phyloP scores from a whole-genome alignment of 2,888 invertebrate genomes.

The Cosmia pyralina region DNA sequence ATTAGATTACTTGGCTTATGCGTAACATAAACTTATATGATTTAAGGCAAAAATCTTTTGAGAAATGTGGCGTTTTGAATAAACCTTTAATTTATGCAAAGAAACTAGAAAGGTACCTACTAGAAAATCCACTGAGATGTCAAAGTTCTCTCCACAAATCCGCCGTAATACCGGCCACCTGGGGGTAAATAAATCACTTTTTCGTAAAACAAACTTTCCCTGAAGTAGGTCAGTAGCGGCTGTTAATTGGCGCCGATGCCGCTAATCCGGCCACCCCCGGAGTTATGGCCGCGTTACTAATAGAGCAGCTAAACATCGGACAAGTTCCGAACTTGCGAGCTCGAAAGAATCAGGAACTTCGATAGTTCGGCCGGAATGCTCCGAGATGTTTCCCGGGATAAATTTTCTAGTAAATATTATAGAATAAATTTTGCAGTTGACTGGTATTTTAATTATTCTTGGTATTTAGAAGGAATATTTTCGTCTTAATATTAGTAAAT shows the following conservation, averaged over 20 bases:
- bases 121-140: background rate
- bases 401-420: slow-evolving; percentile 31
- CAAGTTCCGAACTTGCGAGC: slow-evolving; percentile 38
- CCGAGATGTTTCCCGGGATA: slow-evolving; percentile 9
- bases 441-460: slow-evolving; percentile 21
- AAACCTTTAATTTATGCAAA: background rate
- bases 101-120: background rate
- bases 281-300: slow-evolving; percentile 58
- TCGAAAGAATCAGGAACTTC: slow-evolving; percentile 57
- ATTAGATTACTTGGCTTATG: slow-evolving; percentile 25
- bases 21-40: slow-evolving; percentile 4
- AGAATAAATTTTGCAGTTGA: background rate
- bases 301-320: slow-evolving; percentile 59
- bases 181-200: slow-evolving; percentile 49
- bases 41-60: background rate
- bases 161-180: slow-evolving; percentile 6
- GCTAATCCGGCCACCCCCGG: slow-evolving; percentile 52
- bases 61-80: background rate
- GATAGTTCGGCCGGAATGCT: slow-evolving; percentile 31
- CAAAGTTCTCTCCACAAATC: background rate
- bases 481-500: background rate
- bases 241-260: slow-evolving; percentile 61
- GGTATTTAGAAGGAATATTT: slow-evolving; percentile 21
- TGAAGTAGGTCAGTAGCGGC: slow-evolving; percentile 44
- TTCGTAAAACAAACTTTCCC: slow-evolving; percentile 52